Evolutionary conservation across 2,797 vertebrate genomes (phyloP), one percentile per base, ranked within the genome.

Genomic region (Falco biarmicus): DNA sequence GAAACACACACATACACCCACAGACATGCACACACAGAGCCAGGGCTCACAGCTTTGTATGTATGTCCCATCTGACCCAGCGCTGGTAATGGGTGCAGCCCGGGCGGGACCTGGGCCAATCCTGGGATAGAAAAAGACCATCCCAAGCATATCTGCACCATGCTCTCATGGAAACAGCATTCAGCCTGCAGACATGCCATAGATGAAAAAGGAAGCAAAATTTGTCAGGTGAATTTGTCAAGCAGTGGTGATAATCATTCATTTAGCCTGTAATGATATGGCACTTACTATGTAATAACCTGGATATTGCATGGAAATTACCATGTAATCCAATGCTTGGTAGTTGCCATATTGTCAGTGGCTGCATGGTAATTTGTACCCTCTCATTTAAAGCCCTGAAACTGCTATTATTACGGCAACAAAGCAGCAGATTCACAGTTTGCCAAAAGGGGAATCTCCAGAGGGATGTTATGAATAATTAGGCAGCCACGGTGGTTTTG

Each of bases 291-390:
- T 47, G 94, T 95, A 97, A 97, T 96, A 96, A 96, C 84, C 90
- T 94, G 84, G 77, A 84, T 96, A 96, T 92, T 88, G 93, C 95
- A 95, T 90, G 95, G 95, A 97, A 97, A 97, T 97, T 76, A 68
- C 95, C 95, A 91, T 96, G 95, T 96, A 97, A 97, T 96, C 87
- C 95, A 91, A 74, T 45, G 93, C 89, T 76, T 3, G 6, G 83
- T 45, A 81, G 91, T 43, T 96, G 95, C 96, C 93, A 74, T 93
- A 89, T 94, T 90, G 94, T 96, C 93, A 45, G 69, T 32, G 86
- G 29, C 89, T 90, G 82, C 91, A 68, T 71, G 87, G 94, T 90
- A 94, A 96, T 96, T 96, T 95, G 94, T 51, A 89, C 92, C 91
- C 96, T 84, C 96, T 96, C 94, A 74, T 84, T 91, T 91, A 88